Conservation (phyloP, 2,888 invertebrate genomes). For the Tridacna gigas region DNA sequence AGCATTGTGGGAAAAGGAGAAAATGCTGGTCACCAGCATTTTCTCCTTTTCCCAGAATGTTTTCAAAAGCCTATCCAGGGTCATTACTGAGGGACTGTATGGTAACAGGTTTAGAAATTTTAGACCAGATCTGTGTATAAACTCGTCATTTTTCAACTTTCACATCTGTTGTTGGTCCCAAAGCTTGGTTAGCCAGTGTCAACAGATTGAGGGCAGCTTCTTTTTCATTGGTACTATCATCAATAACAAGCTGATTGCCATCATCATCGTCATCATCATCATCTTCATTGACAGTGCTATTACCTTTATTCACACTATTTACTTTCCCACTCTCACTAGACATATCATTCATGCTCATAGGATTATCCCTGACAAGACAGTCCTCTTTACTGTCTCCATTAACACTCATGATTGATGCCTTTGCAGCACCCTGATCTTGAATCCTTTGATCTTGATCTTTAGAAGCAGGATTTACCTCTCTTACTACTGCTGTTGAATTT, state of each 20-base stretch:
- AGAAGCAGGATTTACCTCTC: background rate
- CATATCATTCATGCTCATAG: background rate
- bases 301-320: slow-evolving; percentile 32
- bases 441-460: background rate
- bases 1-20: background rate
- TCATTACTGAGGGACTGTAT: background rate
- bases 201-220: slow-evolving; percentile 73
- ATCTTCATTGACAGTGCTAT: slow-evolving; percentile 17
- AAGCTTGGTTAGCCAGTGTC: slow-evolving; percentile 70
- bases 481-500: slow-evolving; percentile 19
- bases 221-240: slow-evolving; percentile 60
- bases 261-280: slow-evolving; percentile 43
- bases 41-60: background rate
- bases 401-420: background rate
- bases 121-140: too few species aligned
- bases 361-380: background rate
- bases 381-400: background rate
- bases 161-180: slow-evolving; percentile 21
- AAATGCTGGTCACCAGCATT: background rate
- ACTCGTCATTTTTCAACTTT: too few species aligned
- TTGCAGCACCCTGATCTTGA: background rate
- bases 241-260: slow-evolving; percentile 41
- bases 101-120: background rate
- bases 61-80: background rate
- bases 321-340: background rate